Percentiles rank a stretch among this genome's conserved stretches.
phyloP scores from a whole-genome alignment of 2,113 vertebrate species.

The Pipa parva region DNA sequence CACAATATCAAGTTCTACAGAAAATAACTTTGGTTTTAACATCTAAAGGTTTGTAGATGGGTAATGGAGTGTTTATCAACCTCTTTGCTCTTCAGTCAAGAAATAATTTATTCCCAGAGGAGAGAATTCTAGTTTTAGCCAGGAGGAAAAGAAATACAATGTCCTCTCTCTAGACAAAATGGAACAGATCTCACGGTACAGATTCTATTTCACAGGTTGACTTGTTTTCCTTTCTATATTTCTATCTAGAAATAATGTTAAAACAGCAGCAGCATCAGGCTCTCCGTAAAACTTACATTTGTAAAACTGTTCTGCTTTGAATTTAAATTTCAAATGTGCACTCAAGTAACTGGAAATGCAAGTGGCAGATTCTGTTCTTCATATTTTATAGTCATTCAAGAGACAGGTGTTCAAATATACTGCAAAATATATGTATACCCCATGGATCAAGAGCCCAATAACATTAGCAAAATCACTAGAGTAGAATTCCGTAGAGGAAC shows the following conservation, averaged over 20 bases:
- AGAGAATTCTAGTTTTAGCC: too few relatives aligned
- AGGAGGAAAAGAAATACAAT: too few relatives aligned
- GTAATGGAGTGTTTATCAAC: too few relatives aligned
- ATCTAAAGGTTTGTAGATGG: too few relatives aligned
- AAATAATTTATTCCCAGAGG: too few relatives aligned
- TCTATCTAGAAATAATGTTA: slow-evolving; percentile 1
- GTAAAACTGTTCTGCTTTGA: neutral
- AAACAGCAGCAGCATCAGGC: neutral
- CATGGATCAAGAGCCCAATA: neutral
- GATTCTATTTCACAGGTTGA: neutral
- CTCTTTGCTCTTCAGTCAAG: too few relatives aligned
- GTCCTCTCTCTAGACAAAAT: neutral
- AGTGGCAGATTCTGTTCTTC: too few relatives aligned
- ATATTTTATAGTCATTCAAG: too few relatives aligned
- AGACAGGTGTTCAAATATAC: neutral
- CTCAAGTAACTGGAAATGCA: too few relatives aligned
- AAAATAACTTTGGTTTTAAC: too few relatives aligned
- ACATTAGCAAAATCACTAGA: neutral
- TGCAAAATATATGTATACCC: neutral
- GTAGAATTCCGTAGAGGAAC: neutral
- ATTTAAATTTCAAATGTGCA: slow-evolving; percentile 4
- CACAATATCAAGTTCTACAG: too few relatives aligned
- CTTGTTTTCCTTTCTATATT: neutral
- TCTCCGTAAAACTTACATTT: neutral
- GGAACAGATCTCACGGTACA: neutral